phyloP scores from a whole-genome alignment of 2,113 vertebrate genomes.

The Tragelaphus scriptus region DNA sequence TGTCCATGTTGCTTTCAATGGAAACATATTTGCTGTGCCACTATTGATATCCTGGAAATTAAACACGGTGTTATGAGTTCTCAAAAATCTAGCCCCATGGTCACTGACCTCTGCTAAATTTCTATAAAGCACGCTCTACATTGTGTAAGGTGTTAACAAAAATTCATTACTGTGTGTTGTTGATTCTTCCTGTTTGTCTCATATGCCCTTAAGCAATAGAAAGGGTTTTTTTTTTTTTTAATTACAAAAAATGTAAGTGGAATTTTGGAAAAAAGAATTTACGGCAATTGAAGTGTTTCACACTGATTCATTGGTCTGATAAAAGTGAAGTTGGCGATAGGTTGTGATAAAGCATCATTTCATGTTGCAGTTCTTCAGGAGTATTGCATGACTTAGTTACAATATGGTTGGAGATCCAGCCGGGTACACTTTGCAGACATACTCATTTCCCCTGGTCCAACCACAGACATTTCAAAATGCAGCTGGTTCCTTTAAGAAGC shows the following conservation, averaged over 20 bases:
- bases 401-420: accelerated
- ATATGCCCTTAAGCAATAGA: not conserved
- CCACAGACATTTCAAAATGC: not conserved
- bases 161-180: accelerated
- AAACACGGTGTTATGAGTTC: not conserved
- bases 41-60: not conserved
- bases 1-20: not conserved
- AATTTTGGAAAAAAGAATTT: not conserved
- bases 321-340: not conserved
- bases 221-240: not conserved
- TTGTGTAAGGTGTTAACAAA: not conserved
- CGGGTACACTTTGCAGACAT: accelerated
- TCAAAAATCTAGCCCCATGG: accelerated
- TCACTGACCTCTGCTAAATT: not conserved
- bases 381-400: too few species aligned
- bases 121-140: not conserved
- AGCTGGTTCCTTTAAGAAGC: not conserved
- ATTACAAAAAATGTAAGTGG: not conserved
- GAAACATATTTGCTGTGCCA: not conserved
- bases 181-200: not conserved
- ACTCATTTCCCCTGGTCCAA: not conserved
- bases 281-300: not conserved
- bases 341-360: not conserved
- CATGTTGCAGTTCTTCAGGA: not conserved
- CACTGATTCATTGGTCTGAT: not conserved